phyloP scores from a whole-genome alignment of 2,888 invertebrate species.

The Pristionchus exspectatus region DNA sequence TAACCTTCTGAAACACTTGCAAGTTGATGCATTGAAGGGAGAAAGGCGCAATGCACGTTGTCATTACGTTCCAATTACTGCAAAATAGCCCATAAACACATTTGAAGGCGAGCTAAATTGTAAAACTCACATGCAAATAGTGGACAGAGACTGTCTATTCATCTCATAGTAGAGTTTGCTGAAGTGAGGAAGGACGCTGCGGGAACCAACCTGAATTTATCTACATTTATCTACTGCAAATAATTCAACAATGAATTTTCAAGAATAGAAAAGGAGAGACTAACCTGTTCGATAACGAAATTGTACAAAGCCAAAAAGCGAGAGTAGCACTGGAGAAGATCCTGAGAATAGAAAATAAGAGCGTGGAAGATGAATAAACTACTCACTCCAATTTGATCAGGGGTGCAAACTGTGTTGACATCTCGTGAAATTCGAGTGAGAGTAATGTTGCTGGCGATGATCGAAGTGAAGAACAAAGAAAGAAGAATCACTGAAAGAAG shows the following conservation, averaged over 20 bases:
- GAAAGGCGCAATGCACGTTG: slow-evolving; percentile 29
- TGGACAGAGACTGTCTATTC: not conserved
- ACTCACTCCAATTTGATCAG: slow-evolving; percentile 33
- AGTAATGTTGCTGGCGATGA: not conserved
- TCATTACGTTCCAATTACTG: slow-evolving; percentile 8
- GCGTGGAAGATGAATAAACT: not conserved
- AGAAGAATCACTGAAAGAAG: not conserved
- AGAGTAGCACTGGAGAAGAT: slow-evolving; percentile 42
- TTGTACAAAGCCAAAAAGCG: slow-evolving; percentile 42
- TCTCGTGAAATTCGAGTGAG: not conserved
- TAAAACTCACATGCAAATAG: slow-evolving; percentile 40
- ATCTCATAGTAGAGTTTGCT: slow-evolving; percentile 36
- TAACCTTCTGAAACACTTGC: slow-evolving; percentile 11
- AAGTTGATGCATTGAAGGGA: slow-evolving; percentile 41
- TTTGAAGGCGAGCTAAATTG: no score
- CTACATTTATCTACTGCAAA: not conserved
- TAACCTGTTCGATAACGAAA: slow-evolving; percentile 3
- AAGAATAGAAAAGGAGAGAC: not conserved
- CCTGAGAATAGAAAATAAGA: not conserved
- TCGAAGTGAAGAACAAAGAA: not conserved
- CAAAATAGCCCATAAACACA: not conserved
- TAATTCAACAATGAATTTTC: not conserved
- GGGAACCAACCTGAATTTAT: not conserved
- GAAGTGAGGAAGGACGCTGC: slow-evolving; percentile 45
- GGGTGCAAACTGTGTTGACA: slow-evolving; percentile 26